Evolutionary conservation across 2,113 vertebrate species (phyloP).

Genomic region (Pelodiscus sinensis): DNA sequence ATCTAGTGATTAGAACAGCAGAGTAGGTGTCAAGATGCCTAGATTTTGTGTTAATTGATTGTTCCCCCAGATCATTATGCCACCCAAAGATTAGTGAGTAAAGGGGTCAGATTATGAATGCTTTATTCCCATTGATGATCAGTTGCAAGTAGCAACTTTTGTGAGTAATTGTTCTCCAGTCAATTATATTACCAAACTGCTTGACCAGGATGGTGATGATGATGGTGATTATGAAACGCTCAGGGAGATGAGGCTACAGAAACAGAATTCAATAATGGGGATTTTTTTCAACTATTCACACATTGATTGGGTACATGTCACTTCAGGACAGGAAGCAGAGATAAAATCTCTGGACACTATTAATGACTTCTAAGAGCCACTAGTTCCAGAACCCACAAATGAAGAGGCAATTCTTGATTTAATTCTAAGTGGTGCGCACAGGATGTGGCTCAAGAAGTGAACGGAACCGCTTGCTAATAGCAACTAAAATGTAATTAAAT

Average conservation of each 20-base stretch:
- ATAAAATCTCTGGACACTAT: not conserved
- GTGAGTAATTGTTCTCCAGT: not conserved
- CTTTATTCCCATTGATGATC: not conserved
- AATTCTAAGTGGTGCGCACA: not conserved
- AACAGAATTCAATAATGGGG: not conserved
- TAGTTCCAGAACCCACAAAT: not conserved
- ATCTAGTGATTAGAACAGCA: not conserved
- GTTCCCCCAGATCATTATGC: not conserved
- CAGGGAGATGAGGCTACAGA: not conserved
- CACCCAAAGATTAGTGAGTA: not conserved
- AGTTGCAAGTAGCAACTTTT: not conserved
- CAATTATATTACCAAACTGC: not conserved
- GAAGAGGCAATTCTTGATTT: not conserved
- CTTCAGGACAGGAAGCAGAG: not conserved
- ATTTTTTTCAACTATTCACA: not conserved
- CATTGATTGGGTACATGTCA: not conserved
- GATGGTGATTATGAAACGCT: not conserved
- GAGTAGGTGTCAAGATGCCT: not conserved
- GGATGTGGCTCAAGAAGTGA: not conserved
- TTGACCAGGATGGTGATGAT: not conserved
- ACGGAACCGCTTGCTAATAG: not conserved
- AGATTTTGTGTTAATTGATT: not conserved
- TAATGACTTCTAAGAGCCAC: not conserved
- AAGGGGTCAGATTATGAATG: not conserved
- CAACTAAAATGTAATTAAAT: not conserved